These are phyloP conservation scores for Pseudoips prasinana DNA, from an alignment of 2,888 invertebrate species.

Conservation along the genomic window DNA sequence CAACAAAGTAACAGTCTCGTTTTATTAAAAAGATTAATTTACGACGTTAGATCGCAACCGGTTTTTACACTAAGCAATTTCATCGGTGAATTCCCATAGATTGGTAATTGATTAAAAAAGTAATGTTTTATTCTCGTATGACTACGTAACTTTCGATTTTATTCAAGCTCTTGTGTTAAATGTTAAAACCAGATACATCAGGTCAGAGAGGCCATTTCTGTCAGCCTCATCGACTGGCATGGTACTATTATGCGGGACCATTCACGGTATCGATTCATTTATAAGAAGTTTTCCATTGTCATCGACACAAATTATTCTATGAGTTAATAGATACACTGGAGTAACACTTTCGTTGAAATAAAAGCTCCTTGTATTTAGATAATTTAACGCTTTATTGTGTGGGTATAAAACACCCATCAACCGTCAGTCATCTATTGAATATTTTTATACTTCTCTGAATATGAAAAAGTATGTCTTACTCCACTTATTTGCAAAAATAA, in stretches of 20 bases:
- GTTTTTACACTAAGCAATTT: slow-evolving; percentile 2
- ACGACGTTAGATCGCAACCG: slow-evolving; percentile 7
- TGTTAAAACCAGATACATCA: slow-evolving; percentile 8
- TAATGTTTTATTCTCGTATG: not conserved
- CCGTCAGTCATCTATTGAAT: too few relatives aligned
- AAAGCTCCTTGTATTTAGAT: too few relatives aligned
- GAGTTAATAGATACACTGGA: too few relatives aligned
- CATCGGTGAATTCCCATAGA: slow-evolving; percentile 4
- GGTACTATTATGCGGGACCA: slow-evolving; percentile 20
- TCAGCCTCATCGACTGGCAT: slow-evolving; percentile 5
- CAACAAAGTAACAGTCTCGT: slow-evolving; percentile 28
- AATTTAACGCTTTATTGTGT: too few relatives aligned
- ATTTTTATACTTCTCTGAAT: too few relatives aligned
- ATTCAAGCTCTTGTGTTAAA: slow-evolving; percentile 8
- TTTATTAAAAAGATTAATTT: slow-evolving; percentile 20
- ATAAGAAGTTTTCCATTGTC: slow-evolving; percentile 22
- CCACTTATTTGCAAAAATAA: too few relatives aligned
- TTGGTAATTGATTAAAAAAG: slow-evolving; percentile 1
- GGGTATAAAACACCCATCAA: too few relatives aligned
- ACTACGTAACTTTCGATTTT: slow-evolving; percentile 30
- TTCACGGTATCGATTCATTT: slow-evolving; percentile 22
- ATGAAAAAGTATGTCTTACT: too few relatives aligned
- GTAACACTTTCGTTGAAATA: too few relatives aligned
- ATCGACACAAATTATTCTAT: slow-evolving; percentile 24
- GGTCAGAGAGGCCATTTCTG: slow-evolving; percentile 6